Base-by-base conservation (phyloP, 2,113 vertebrate species). In the Tamias sibiricus region DNA sequence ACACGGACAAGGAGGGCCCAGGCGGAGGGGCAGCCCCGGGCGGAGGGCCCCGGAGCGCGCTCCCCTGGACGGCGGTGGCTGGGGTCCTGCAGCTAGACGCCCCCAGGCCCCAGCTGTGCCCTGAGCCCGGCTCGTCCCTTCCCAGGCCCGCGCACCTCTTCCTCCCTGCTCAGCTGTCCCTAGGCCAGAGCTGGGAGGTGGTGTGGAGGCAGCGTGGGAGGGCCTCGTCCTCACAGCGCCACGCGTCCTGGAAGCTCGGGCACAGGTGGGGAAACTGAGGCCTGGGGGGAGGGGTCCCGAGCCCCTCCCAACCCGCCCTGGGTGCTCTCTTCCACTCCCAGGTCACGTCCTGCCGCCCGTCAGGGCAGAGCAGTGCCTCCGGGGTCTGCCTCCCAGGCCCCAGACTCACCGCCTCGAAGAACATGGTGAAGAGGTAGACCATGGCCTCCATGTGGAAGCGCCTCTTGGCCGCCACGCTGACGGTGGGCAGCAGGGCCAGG, bases 341-440 rank as follows among this genome's bases (percentile, higher is more conserved):
- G 26, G 44, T 62, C 49, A 4, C 44, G 17, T 17, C 47, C 26
- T 10, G 62, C 40, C 32, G 11, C 1, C 22, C n/a, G 8, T n/a
- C 59, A 35, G 8, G 8, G 62, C 14, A 8, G 20, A 14, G 54
- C 22, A 1, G 24, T 2, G 8, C 35, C 35, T 6, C 44, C 0
- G 10, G 14, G 68, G 54, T 4, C 42, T 16, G 4, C 37, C 8
- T 6, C 54, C 14, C 11, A 0, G 3, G 1, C 16, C 44, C 80
- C n/a, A 2, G 52, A 90, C 99, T 99, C 98, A 99, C 99, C 99
- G 99, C 99, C 24, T 98, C 98, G 47, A 99, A 99, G 98, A 99
- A 99, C 99, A 99, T 99, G 96, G 99, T 99, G 99, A 99, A 99
- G 98, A 99, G 99, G 96, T 99, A 99, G 90, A 99, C 99, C 99